Base-by-base conservation (phyloP, 2,888 invertebrate species). In the Andrena bucephala region DNA sequence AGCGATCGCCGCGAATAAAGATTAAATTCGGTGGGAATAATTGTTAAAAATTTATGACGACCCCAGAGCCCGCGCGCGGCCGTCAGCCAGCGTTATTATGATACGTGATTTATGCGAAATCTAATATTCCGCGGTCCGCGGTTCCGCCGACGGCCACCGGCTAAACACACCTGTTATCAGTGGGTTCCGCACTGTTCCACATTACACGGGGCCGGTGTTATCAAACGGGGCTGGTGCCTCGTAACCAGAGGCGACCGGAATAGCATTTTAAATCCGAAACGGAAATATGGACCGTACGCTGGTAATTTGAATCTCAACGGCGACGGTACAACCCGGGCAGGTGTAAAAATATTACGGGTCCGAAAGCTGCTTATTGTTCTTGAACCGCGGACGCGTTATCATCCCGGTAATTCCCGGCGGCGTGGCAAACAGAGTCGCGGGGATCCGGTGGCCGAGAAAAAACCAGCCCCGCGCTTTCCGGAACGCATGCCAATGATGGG, bases 111-210 rank as follows among this genome's bases (percentile, higher is more conserved):
- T 83, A 78, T 74, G 83, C n/a, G 74, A 54, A 81, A 77, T 74
- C 77, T 83, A 87, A 87, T 83, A 83, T 87, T 83, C 77, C 78
- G 66, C 67, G 73, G 75, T 27, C 63, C 75, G 77, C 72, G 78
- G 75, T 87, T 77, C 71, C 80, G 80, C 60, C 77, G 76, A 78
- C 83, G 85, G 78, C 85, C 48, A 74, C 80, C 62, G 60, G 74
- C 77, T 71, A 76, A 72, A 27, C 57, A 87, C 87, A 87, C 87
- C 87, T 87, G 87, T 87, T 87, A 87, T 87, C 87, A 83, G 74
- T 57, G 78, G 78, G 80, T 71, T 77, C 81, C 54, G 74, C 79
- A 63, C 75, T 78, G 69, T 77, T 87, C 76, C 74, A 85, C 79
- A 16, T 83, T 85, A 83, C 81, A 81, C 85, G 67, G 72, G 33